A percentile compares a stretch with the other conserved stretches of the same genome.
Evolutionary conservation across 1,140 invertebrate genomes (phyloP).

Genomic region (Zaprionus vittiger): DNA sequence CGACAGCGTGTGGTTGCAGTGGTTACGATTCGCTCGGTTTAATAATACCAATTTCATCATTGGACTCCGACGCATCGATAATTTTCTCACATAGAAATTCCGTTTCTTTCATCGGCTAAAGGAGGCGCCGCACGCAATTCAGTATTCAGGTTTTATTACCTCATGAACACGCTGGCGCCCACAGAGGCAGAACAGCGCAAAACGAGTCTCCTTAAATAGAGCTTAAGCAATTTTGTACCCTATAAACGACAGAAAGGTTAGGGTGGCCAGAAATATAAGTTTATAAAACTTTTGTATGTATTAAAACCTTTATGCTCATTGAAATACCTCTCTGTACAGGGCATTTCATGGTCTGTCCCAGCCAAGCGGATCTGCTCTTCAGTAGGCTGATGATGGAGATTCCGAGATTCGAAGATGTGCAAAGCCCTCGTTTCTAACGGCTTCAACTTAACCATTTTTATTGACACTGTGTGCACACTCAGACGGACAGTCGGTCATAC

Average conservation of each 20-base stretch:
- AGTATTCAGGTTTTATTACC: constrained; percentile 79
- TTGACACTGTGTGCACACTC: not conserved
- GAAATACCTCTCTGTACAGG: not conserved
- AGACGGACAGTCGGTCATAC: not conserved
- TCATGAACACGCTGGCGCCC: constrained; percentile 58
- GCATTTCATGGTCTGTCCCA: not conserved
- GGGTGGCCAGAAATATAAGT: not conserved
- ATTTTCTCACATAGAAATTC: constrained; percentile 80
- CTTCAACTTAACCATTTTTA: constrained; percentile 26
- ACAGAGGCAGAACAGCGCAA: constrained; percentile 8
- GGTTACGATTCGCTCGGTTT: constrained; percentile 69
- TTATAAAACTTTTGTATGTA: no score
- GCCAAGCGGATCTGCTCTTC: not conserved
- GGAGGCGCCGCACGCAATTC: constrained; percentile 81
- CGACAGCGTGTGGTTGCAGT: constrained; percentile 41
- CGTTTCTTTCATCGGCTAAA: constrained; percentile 64
- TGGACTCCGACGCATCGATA: constrained; percentile 83
- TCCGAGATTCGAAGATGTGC: constrained; percentile 4
- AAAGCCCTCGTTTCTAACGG: constrained; percentile 37
- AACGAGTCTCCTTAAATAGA: constrained; percentile 8
- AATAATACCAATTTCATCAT: constrained; percentile 79
- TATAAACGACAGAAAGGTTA: not conserved
- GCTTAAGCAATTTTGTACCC: constrained; percentile 14
- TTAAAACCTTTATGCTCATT: no score
- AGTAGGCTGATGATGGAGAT: constrained; percentile 1